A percentile compares a stretch with the other conserved stretches of the same genome.
These are phyloP conservation scores for Noctilio leporinus DNA, from an alignment of 2,113 vertebrate species.

Conservation along the genomic window DNA sequence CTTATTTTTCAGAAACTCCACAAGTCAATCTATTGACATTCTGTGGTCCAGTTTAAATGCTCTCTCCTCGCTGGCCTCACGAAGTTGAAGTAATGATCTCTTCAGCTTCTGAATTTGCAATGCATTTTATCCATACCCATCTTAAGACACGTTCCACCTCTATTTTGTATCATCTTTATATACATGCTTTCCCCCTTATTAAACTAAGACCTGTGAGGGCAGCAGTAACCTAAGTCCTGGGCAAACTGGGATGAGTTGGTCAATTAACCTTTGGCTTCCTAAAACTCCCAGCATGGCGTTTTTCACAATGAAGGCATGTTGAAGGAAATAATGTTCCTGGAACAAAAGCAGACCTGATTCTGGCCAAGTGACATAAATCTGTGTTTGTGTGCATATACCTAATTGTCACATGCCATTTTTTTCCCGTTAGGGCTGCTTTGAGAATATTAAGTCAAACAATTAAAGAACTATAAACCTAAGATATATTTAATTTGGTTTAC, in stretches of 20 bases:
- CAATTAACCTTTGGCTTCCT: background rate
- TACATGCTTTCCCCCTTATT: background rate
- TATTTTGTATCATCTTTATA: background rate
- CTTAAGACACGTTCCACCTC: background rate
- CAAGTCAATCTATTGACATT: background rate
- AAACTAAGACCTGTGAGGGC: background rate
- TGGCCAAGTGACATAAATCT: background rate
- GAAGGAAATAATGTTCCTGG: background rate
- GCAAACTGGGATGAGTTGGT: background rate
- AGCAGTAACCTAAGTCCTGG: background rate
- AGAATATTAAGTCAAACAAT: background rate
- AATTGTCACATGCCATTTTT: background rate
- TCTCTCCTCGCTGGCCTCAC: background rate
- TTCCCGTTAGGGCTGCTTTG: background rate
- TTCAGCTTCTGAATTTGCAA: background rate
- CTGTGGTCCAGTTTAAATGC: background rate
- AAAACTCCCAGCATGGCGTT: background rate
- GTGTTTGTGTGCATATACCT: background rate
- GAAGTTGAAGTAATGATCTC: background rate
- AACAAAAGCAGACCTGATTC: background rate
- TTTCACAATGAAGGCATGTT: background rate
- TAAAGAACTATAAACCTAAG: background rate
- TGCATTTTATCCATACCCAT: background rate
- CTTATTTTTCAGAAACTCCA: background rate
- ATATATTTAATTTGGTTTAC: background rate